Conservation (phyloP, 2,113 vertebrate genomes). For the Thalassarche chlororhynchos region DNA sequence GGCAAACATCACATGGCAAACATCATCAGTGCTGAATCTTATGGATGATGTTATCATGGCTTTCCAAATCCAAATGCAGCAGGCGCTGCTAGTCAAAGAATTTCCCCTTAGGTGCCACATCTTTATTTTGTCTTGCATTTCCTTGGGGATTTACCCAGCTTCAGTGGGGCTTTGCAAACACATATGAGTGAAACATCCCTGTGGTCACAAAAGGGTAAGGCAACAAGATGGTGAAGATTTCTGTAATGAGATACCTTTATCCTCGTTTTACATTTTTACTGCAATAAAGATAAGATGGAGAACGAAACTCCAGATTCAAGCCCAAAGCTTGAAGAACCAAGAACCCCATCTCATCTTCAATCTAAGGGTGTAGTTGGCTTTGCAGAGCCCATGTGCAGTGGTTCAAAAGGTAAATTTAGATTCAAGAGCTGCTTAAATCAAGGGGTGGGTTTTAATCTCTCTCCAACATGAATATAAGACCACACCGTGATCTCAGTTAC, state of each 20-base stretch:
- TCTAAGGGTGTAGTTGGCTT: background rate
- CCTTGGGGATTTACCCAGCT: background rate
- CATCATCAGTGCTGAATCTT: background rate
- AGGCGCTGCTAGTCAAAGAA: background rate
- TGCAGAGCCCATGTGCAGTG: background rate
- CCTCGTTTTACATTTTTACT: background rate
- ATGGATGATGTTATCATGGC: background rate
- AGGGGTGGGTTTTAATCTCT: background rate
- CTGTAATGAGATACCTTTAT: background rate
- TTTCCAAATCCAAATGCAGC: background rate
- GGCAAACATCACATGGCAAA: background rate
- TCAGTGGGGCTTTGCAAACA: background rate
- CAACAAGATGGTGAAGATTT: background rate
- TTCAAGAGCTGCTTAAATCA: background rate
- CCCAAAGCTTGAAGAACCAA: background rate
- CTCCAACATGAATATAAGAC: background rate
- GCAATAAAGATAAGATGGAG: background rate
- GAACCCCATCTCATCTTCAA: background rate
- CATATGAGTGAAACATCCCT: background rate
- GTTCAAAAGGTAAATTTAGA: background rate
- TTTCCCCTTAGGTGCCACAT: background rate
- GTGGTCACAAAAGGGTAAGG: background rate
- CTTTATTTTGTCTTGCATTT: background rate
- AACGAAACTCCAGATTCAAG: background rate
- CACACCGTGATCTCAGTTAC: background rate